Percentiles rank a stretch among this genome's conserved stretches.
Evolutionary conservation across 2,797 vertebrate genomes (phyloP).

Genomic region (Mus minutoides): DNA sequence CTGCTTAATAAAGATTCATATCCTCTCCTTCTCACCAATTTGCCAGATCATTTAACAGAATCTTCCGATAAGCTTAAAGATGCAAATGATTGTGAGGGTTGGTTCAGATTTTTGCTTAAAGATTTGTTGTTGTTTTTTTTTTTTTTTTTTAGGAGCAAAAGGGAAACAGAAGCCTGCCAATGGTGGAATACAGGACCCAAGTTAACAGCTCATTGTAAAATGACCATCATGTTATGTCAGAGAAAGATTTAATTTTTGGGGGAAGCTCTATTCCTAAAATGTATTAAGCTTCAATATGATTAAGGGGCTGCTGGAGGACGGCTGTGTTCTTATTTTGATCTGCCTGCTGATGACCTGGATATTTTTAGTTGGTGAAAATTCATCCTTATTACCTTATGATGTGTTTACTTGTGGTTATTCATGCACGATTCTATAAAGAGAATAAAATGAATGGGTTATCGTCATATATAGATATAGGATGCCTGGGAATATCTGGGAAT

Average conservation of each 20-base stretch:
- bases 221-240: background rate
- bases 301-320: background rate
- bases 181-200: background rate
- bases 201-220: conserved; percentile 53
- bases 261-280: background rate
- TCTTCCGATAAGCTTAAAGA: conserved; percentile 32
- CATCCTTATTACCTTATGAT: background rate
- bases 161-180: background rate
- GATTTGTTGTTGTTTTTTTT: conserved; percentile 7
- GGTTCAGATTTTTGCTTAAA: conserved; percentile 65
- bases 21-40: conserved; percentile 1
- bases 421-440: conserved; percentile 7
- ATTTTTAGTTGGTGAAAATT: conserved; percentile 35
- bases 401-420: background rate
- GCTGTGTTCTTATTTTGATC: background rate
- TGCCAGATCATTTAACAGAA: conserved; percentile 42
- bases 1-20: conserved; percentile 48
- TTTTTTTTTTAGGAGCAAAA: conserved; percentile 16
- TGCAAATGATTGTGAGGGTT: background rate
- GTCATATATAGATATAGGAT: background rate
- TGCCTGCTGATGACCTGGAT: background rate
- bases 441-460: background rate
- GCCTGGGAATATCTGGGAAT: background rate
- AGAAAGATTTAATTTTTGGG: background rate
- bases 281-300: background rate